Evolutionary conservation across 2,797 vertebrate genomes (phyloP), one percentile per base, ranked within the genome.

Genomic region (Hypotaenidia philippensis): DNA sequence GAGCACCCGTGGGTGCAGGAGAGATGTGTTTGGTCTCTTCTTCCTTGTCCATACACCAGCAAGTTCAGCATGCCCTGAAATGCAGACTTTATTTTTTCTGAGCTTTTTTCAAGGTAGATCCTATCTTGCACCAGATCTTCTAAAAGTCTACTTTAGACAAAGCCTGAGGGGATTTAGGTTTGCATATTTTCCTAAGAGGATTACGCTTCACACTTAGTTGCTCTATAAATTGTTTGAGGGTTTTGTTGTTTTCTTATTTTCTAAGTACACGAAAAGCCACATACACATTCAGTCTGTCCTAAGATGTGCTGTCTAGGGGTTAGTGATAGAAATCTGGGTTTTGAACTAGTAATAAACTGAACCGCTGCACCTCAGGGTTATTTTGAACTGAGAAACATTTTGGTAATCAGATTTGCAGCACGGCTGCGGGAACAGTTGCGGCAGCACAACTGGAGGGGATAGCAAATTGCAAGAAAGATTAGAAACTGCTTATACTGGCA

Each of bases 131-230:
- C 10, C 40, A 87, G 36, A 60, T 94, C 87, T 83, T 85, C 56
- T 72, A 47, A 88, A 93, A 80, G 71, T 85, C 53, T 65, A 40
- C 65, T 89, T 89, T 64, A 81, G 85, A 83, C 69, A 65, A 93
- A 88, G 76, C 61, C 61, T 61, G 78, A 53, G 49, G 68, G 45
- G 53, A 81, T 92, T 89, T 87, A 60, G 53, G 76, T 90, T 93
- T 91, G 63, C 85, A 72, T 96, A 92, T 94, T 95, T 93, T 92
- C 64, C 66, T 89, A 70, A 93, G 87, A 90, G 81, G 92, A 95
- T 96, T 92, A 76, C 1, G 10, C 36, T 92, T 96, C 74, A 65
- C 81, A 89, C 81, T 92, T 94, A 44, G 63, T 90, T 89, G 63
- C 90, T 93, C 15, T 90, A 8, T 69, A 87, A 84, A 87, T 94